Conservation (phyloP, 2,888 invertebrate genomes). For the Barypeithes pellucidus region DNA sequence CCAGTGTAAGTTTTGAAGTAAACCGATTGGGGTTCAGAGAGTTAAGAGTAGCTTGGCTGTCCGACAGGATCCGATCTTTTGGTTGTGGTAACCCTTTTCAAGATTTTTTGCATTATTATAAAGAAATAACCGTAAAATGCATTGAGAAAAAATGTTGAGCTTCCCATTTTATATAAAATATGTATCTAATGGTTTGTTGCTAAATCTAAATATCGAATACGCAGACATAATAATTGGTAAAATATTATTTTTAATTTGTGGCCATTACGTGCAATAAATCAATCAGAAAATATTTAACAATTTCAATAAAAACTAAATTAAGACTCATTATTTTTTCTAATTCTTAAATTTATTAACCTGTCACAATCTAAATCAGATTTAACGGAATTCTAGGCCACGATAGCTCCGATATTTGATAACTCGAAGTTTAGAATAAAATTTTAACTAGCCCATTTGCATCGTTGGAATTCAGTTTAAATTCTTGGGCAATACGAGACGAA, state of each 20-base stretch:
- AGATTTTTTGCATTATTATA: no score
- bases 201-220: no score
- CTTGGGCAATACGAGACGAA: background rate
- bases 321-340: slow-evolving; percentile 18
- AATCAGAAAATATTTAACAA: background rate
- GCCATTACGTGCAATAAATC: background rate
- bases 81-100: no score
- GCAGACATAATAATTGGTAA: background rate
- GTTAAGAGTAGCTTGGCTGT: no score
- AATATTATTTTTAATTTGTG: background rate
- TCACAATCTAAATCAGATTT: slow-evolving; percentile 27
- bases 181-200: no score
- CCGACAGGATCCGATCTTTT: no score
- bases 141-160: background rate
- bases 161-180: background rate
- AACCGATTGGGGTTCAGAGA: no score
- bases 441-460: slow-evolving; percentile 13
- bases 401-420: slow-evolving; percentile 16
- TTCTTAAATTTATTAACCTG: slow-evolving; percentile 33
- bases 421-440: slow-evolving; percentile 11
- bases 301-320: slow-evolving; percentile 14
- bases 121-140: no score
- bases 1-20: no score
- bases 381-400: slow-evolving; percentile 15
- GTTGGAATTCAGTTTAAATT: slow-evolving; percentile 17